Conservation (phyloP, 1,140 invertebrate species). For the Spodoptera frugiperda region DNA sequence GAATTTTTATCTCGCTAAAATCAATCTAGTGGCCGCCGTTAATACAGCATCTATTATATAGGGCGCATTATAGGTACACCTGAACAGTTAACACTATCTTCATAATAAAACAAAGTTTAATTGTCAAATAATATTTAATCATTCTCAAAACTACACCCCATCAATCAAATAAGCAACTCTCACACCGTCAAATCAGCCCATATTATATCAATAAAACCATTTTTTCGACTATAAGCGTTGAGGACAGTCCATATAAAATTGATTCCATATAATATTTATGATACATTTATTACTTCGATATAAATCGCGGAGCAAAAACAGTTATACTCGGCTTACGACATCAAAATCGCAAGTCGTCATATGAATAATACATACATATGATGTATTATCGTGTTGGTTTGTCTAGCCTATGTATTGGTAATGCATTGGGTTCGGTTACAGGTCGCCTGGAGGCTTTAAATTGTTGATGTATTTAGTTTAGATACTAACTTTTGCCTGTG, state of each 20-base stretch:
- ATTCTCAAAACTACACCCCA: neutral
- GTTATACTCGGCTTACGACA: conserved; percentile 68
- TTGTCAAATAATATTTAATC: no score
- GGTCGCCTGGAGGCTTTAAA: conserved; percentile 37
- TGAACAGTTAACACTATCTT: no score
- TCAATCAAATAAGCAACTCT: neutral
- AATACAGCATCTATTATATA: no score
- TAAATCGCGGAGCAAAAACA: conserved; percentile 68
- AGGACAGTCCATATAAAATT: conserved; percentile 48
- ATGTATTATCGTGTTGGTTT: conserved; percentile 68
- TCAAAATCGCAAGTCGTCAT: conserved; percentile 69
- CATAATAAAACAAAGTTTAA: no score
- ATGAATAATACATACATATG: conserved; percentile 80
- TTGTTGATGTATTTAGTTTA: neutral
- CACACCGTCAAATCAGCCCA: conserved; percentile 6
- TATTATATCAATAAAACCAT: conserved; percentile 44
- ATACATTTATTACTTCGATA: conserved; percentile 66
- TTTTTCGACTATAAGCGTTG: conserved; percentile 46
- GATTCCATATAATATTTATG: conserved; percentile 57
- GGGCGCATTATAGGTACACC: no score
- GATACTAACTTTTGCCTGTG: no score
- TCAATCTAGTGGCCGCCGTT: no score
- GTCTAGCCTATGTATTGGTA: conserved; percentile 53
- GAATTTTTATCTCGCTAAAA: no score
- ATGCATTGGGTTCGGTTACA: conserved; percentile 55